Evolutionary conservation across 2,888 invertebrate species (phyloP).

Genomic region (Eugnorisma glareosa): DNA sequence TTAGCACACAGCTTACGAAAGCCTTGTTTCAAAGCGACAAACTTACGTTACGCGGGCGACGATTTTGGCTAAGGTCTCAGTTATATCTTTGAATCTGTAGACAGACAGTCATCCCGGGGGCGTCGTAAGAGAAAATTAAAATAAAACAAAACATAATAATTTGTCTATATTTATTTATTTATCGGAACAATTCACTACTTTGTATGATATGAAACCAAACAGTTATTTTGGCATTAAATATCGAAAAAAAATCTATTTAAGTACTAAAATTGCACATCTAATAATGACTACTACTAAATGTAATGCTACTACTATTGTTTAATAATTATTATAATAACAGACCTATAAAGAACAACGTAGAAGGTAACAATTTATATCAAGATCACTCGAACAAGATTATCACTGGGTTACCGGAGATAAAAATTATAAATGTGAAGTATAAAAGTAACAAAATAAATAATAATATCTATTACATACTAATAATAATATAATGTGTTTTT

Average conservation of each 20-base stretch:
- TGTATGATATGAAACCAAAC: constrained; percentile 87
- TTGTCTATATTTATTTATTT: constrained; percentile 82
- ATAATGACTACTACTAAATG: constrained; percentile 73
- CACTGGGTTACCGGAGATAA: constrained; percentile 72
- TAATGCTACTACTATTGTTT: constrained; percentile 59
- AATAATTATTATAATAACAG: constrained; percentile 71
- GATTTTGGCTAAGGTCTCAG: too few relatives aligned
- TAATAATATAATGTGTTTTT: constrained; percentile 35
- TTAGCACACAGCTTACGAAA: too few relatives aligned
- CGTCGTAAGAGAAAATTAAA: constrained; percentile 7
- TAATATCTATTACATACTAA: constrained; percentile 26
- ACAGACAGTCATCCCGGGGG: neutral
- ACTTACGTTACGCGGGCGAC: too few relatives aligned
- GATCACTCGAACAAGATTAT: constrained; percentile 76
- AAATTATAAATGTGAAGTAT: constrained; percentile 65
- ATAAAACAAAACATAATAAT: constrained; percentile 59
- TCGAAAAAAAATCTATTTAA: constrained; percentile 80
- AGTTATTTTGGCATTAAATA: constrained; percentile 85
- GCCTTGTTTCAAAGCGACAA: neutral
- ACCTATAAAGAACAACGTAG: constrained; percentile 73
- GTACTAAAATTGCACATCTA: constrained; percentile 89
- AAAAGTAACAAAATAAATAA: constrained; percentile 77
- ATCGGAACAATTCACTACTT: constrained; percentile 89
- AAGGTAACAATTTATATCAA: constrained; percentile 68
- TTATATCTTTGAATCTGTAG: neutral